Evolutionary conservation across 1,140 invertebrate species (phyloP).

Genomic region (Latrodectus geometricus): DNA sequence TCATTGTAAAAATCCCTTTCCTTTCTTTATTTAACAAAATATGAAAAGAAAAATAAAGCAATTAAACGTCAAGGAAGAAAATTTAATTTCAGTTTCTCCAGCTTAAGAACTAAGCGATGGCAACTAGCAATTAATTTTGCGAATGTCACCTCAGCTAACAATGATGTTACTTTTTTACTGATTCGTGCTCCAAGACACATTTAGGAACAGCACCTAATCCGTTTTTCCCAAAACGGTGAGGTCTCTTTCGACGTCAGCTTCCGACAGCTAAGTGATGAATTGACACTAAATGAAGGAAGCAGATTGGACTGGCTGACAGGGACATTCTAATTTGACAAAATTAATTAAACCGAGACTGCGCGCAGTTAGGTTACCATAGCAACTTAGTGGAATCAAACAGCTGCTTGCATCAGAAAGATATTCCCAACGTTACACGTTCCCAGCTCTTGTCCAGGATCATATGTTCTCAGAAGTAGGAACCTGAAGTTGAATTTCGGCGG

Average conservation of each 20-base stretch:
- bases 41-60: too few relatives aligned
- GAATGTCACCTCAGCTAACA: too few relatives aligned
- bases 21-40: too few relatives aligned
- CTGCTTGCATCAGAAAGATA: conserved; percentile 32
- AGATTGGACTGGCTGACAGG: conserved; percentile 1
- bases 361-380: conserved; percentile 38
- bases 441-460: not conserved
- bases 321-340: conserved; percentile 30
- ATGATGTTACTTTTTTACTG: too few relatives aligned
- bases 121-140: too few relatives aligned
- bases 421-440: too few relatives aligned
- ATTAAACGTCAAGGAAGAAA: too few relatives aligned
- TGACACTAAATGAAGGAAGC: conserved; percentile 59
- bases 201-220: conserved; percentile 30
- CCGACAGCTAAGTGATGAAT: conserved; percentile 49
- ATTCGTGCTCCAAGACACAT: not conserved
- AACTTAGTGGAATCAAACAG: not conserved
- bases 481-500: not conserved
- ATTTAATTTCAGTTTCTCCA: too few relatives aligned
- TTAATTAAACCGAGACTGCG: conserved; percentile 59
- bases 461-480: not conserved
- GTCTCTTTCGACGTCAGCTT: conserved; percentile 35
- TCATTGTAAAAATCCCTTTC: too few relatives aligned
- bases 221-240: conserved; percentile 31
- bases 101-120: too few relatives aligned